These are phyloP conservation scores for Troides oblongomaculatus DNA, from an alignment of 2,888 invertebrate species.

Conservation along the genomic window DNA sequence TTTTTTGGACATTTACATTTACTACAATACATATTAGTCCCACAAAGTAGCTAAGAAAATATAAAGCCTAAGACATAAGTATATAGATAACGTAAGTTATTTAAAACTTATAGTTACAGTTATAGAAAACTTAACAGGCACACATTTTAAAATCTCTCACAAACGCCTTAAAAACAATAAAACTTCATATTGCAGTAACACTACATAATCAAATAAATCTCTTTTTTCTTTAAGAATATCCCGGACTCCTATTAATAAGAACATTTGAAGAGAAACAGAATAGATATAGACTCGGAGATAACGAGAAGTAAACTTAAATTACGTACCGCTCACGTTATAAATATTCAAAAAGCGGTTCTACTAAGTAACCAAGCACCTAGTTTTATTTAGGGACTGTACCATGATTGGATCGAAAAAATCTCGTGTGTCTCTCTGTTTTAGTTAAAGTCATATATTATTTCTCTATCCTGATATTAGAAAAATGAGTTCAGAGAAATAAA, in stretches of 20 bases:
- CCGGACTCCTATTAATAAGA: slow-evolving; percentile 46
- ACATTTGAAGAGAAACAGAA: slow-evolving; percentile 43
- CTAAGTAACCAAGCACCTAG: slow-evolving; percentile 13
- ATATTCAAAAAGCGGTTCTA: slow-evolving; percentile 64
- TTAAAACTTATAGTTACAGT: too few relatives aligned
- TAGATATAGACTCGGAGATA: slow-evolving; percentile 68
- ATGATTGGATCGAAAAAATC: background rate
- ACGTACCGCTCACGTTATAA: slow-evolving; percentile 70
- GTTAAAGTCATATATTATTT: background rate
- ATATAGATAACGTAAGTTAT: too few relatives aligned
- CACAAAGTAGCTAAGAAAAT: too few relatives aligned
- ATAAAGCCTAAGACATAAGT: too few relatives aligned
- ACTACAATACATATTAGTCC: too few relatives aligned
- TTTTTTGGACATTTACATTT: too few relatives aligned
- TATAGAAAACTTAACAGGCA: too few relatives aligned
- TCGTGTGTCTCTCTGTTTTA: background rate
- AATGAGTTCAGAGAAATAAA: too few relatives aligned
- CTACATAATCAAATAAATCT: background rate
- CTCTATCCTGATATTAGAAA: background rate
- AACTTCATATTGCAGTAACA: background rate
- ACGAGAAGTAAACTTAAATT: slow-evolving; percentile 72
- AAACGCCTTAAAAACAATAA: background rate
- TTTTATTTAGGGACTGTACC: background rate
- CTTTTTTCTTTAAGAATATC: slow-evolving; percentile 32
- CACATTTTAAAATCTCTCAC: background rate